phyloP scores from a whole-genome alignment of 2,113 vertebrate genomes.

The Apodemus sylvaticus region DNA sequence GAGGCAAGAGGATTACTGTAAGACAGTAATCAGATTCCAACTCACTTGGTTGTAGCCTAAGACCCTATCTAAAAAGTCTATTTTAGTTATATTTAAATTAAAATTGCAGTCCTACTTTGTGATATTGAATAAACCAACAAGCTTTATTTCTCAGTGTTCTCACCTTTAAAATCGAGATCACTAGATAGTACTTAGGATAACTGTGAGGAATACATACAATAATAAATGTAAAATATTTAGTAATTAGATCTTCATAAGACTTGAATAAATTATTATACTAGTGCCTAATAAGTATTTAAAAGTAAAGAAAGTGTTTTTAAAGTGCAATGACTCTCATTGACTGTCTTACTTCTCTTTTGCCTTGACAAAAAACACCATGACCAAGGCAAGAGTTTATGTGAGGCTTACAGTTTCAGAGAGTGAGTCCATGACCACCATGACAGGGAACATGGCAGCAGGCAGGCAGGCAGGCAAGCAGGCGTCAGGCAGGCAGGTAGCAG shows the following conservation, averaged over 20 bases:
- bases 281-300: conserved; percentile 23
- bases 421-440: background rate
- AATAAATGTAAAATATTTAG: conserved; percentile 22
- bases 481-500: too few species aligned
- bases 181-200: conserved; percentile 25
- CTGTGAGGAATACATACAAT: conserved; percentile 50
- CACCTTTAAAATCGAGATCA: background rate
- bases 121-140: conserved; percentile 17
- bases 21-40: background rate
- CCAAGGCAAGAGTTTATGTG: background rate
- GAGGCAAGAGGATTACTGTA: background rate
- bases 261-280: conserved; percentile 9
- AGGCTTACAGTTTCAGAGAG: background rate
- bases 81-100: conserved; percentile 13
- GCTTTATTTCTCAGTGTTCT: conserved; percentile 25
- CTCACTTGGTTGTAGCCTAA: background rate
- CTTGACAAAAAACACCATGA: background rate
- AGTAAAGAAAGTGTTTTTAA: conserved; percentile 6
- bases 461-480: background rate
- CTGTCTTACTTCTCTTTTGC: background rate
- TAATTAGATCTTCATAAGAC: conserved; percentile 19
- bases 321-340: background rate
- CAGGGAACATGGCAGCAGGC: background rate
- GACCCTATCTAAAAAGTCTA: background rate
- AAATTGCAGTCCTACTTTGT: background rate